phyloP scores from a whole-genome alignment of 2,888 invertebrate genomes.

The Choristoneura rosaceana region DNA sequence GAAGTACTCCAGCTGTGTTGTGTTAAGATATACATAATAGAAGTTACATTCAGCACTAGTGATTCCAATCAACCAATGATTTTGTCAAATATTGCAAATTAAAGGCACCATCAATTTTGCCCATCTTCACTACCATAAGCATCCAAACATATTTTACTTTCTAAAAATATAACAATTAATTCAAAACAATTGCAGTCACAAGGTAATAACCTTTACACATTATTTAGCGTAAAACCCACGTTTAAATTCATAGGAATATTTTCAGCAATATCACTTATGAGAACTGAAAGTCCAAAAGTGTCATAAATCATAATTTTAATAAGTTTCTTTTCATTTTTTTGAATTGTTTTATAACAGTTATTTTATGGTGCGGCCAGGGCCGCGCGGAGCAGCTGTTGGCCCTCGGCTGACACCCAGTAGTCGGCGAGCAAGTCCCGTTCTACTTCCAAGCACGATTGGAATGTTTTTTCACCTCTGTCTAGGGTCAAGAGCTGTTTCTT shows the following conservation, averaged over 20 bases:
- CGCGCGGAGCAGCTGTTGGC: constrained; percentile 81
- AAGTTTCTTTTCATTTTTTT: not conserved
- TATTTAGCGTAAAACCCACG: constrained; percentile 16
- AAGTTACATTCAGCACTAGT: not conserved
- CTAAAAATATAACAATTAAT: not conserved
- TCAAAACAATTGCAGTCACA: constrained; percentile 12
- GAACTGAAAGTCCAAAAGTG: constrained; percentile 15
- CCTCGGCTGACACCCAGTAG: constrained; percentile 91
- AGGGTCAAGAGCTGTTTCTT: constrained; percentile 74
- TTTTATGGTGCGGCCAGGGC: constrained; percentile 38
- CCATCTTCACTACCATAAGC: constrained; percentile 8
- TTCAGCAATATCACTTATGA: constrained; percentile 15
- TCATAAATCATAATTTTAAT: constrained; percentile 30
- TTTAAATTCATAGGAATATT: constrained; percentile 16
- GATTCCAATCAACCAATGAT: not conserved
- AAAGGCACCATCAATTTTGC: not conserved
- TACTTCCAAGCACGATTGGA: constrained; percentile 87
- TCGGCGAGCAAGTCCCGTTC: constrained; percentile 89
- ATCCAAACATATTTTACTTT: not conserved
- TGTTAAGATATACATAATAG: not conserved
- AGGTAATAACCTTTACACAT: constrained; percentile 13
- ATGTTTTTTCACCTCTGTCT: constrained; percentile 84
- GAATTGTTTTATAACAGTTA: not conserved
- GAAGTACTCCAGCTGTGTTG: not conserved
- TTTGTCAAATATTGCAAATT: not conserved